phyloP scores from a whole-genome alignment of 2,888 invertebrate genomes.

The Alcis repandata region DNA sequence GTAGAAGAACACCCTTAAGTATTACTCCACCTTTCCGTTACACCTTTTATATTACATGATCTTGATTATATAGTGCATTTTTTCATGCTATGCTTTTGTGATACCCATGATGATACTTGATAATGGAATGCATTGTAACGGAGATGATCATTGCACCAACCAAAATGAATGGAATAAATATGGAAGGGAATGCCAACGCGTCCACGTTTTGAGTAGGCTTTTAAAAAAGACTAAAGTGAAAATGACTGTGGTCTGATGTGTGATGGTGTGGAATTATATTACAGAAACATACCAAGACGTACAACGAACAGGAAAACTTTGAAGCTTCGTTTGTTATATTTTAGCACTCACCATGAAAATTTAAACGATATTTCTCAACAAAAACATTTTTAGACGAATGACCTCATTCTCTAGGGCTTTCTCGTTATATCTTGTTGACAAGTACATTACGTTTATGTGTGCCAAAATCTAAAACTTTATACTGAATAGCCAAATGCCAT shows the following conservation, averaged over 20 bases:
- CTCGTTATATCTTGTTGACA: too few relatives aligned
- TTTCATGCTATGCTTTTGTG: conserved; percentile 10
- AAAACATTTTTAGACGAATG: conserved; percentile 13
- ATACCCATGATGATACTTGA: neutral
- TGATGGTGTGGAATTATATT: conserved; percentile 1
- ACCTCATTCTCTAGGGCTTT: conserved; percentile 20
- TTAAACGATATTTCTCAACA: neutral
- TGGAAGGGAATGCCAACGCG: neutral
- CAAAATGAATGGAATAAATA: conserved; percentile 1
- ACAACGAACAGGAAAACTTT: neutral
- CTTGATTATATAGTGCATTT: neutral
- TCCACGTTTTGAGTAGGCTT: neutral
- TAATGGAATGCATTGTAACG: neutral
- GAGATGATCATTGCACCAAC: neutral
- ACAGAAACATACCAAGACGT: neutral
- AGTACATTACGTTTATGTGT: neutral
- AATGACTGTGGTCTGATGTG: too few relatives aligned
- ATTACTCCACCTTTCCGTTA: too few relatives aligned
- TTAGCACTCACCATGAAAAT: neutral
- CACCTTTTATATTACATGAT: too few relatives aligned
- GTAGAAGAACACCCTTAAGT: too few relatives aligned
- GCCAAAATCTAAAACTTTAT: neutral
- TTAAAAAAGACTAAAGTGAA: neutral
- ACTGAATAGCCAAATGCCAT: too few relatives aligned
- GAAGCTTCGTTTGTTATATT: too few relatives aligned